Percentiles rank a stretch among this genome's conserved stretches.
Evolutionary conservation across 2,888 invertebrate genomes (phyloP).

Genomic region (Polydrusus tereticollis): DNA sequence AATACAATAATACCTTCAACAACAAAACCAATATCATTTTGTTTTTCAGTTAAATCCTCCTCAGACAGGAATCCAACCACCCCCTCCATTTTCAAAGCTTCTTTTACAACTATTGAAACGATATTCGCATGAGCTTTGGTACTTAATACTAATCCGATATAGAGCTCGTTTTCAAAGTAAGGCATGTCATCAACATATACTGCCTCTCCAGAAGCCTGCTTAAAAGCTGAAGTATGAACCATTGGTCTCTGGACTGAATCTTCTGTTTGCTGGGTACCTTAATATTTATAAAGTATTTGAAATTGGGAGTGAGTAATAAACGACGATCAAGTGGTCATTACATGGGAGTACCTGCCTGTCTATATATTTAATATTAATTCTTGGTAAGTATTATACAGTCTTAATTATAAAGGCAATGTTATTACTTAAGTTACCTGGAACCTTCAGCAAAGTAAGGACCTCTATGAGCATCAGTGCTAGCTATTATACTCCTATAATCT

Average conservation of each 20-base stretch:
- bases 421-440: too few species aligned
- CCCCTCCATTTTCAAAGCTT: slow-evolving; percentile 82
- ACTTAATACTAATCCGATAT: slow-evolving; percentile 83
- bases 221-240: slow-evolving; percentile 82
- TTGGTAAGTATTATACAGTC: too few species aligned
- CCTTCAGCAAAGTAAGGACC: too few species aligned
- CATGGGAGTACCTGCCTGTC: too few species aligned
- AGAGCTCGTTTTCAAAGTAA: slow-evolving; percentile 79
- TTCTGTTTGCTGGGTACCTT: slow-evolving; percentile 68
- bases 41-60: slow-evolving; percentile 77
- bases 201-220: slow-evolving; percentile 89
- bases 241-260: slow-evolving; percentile 87
- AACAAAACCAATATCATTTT: slow-evolving; percentile 75
- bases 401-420: too few species aligned
- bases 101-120: slow-evolving; percentile 77
- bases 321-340: too few species aligned
- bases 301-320: too few species aligned
- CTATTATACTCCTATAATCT: too few species aligned
- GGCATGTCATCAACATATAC: slow-evolving; percentile 92
- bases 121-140: slow-evolving; percentile 86
- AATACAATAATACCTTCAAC: background rate
- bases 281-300: background rate
- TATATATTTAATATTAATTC: too few species aligned
- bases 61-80: slow-evolving; percentile 61
- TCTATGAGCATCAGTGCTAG: too few species aligned